phyloP scores from a whole-genome alignment of 2,888 invertebrate genomes.

The Neocrepidodera transversa region DNA sequence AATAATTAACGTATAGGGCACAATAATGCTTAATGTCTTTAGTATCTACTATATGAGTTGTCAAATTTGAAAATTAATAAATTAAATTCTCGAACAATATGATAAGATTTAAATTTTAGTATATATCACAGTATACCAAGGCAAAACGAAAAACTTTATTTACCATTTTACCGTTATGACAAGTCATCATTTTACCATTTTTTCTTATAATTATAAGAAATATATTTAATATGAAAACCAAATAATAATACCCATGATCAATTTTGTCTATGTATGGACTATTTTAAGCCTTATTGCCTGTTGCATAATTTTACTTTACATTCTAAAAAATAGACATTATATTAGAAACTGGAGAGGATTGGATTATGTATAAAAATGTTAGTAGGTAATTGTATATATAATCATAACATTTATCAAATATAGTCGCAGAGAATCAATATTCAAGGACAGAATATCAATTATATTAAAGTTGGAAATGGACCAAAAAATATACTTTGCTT shows the following conservation, averaged over 20 bases:
- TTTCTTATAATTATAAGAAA: too few species aligned
- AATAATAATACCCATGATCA: background rate
- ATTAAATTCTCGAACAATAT: background rate
- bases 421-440: conserved; percentile 72
- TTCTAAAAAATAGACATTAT: background rate
- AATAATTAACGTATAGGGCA: too few species aligned
- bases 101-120: background rate
- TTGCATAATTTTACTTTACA: background rate
- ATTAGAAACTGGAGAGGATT: conserved; percentile 7
- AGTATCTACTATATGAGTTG: background rate
- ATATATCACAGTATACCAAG: too few species aligned
- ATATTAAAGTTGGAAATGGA: conserved; percentile 69
- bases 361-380: conserved; percentile 2
- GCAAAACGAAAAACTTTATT: background rate
- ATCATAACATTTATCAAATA: too few species aligned
- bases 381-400: background rate
- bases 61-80: background rate
- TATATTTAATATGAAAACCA: too few species aligned
- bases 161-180: background rate
- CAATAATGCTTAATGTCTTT: too few species aligned
- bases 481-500: conserved; percentile 70
- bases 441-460: conserved; percentile 68
- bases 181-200: too few species aligned
- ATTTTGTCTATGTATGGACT: conserved; percentile 1
- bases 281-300: background rate